Conservation (phyloP, 2,797 vertebrate species). For the Pogoniulus pusillus region DNA sequence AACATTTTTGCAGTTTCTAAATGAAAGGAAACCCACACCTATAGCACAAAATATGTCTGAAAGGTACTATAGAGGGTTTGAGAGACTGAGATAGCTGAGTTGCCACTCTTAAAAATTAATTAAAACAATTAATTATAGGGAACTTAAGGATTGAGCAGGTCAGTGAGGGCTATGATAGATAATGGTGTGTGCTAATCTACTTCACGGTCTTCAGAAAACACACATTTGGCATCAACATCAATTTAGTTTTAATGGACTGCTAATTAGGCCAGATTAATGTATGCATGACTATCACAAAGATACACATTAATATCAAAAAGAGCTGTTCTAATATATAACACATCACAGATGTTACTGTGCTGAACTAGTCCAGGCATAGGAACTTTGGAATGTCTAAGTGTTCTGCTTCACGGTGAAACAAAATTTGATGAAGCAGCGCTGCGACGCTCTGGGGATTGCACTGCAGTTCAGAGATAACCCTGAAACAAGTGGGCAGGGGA, state of each 20-base stretch:
- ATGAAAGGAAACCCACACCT: neutral
- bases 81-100: neutral
- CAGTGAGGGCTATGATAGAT: neutral
- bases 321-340: neutral
- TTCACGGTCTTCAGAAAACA: neutral
- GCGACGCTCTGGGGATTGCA: slow-evolving; percentile 9
- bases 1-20: neutral
- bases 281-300: neutral
- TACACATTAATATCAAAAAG: neutral
- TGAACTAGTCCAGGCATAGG: neutral
- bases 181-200: neutral
- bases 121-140: neutral
- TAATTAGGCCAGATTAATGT: neutral
- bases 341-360: neutral
- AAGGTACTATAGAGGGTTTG: neutral
- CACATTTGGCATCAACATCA: neutral
- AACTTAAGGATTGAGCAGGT: neutral
- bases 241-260: neutral
- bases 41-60: neutral
- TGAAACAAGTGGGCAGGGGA: slow-evolving; percentile 15
- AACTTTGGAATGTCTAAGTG: neutral
- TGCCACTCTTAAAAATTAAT: neutral
- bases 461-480: slow-evolving; percentile 57
- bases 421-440: neutral
- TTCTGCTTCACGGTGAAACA: neutral